Evolutionary conservation across 2,888 invertebrate species (phyloP), one percentile per base, ranked within the genome.

Genomic region (Ormia ochracea): DNA sequence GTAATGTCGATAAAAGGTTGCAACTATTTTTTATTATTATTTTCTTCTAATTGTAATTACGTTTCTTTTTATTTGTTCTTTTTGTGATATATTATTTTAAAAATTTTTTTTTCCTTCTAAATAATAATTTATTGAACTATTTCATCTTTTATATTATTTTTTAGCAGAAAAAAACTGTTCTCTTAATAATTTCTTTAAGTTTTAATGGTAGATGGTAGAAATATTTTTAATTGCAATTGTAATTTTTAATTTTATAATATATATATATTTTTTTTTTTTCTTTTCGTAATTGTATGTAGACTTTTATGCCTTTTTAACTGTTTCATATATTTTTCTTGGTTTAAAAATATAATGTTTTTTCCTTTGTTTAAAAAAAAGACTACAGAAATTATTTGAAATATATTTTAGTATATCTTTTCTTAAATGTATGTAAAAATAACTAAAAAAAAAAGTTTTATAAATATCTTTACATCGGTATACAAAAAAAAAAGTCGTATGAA

Each of bases 401-500:
- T 65, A 59, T 50, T 73, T 58, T 56, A 38, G 66, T 58, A 45
- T 65, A 59, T 50, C 7, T 65, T 14, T 61, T 28, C 63, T 45
- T 63, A 43, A 73, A n/a, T n/a, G n/a, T 66, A 52, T 68, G 43
- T 76, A 76, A 79, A 80, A 69, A 72, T 69, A 79, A 70, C 23
- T 69, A 43, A 81, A 74, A 82, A 68, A n/a, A 74, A 78, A 58
- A n/a, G 12, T 23, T 36, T 36, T 31, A 69, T 65, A 80, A 54
- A 75, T 76, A 77, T 59, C 38, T 41, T 76, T 65, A n/a, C n/a
- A n/a, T n/a, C n/a, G n/a, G n/a, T n/a, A n/a, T 74, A 31, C 56
- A 38, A 63, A 56, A 68, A 73, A 69, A 81, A 78, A 85, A 86
- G 85, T 83, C 85, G 69, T 82, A 81, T 82, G 78, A 82, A 82